Conservation (phyloP, 2,888 invertebrate genomes). For the Campaea margaritaria region DNA sequence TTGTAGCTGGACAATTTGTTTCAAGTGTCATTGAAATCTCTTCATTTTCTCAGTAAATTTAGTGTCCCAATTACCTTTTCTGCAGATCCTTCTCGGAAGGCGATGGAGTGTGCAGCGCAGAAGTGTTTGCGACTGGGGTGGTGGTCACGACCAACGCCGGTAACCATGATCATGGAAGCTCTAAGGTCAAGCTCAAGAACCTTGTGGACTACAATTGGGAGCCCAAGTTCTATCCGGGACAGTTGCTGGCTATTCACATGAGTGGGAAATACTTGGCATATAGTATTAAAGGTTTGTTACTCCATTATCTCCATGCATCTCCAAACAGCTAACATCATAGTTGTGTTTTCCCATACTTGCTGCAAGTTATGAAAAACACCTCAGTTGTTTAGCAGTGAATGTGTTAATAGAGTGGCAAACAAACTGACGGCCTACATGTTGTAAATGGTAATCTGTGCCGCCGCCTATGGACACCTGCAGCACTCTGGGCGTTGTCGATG, state of each 20-base stretch:
- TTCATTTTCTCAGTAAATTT: neutral
- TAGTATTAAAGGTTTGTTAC: constrained; percentile 91
- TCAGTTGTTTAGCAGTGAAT: no score
- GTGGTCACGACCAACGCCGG: constrained; percentile 89
- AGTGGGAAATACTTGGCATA: constrained; percentile 95
- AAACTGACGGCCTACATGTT: no score
- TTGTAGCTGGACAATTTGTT: neutral
- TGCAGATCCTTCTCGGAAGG: constrained; percentile 85
- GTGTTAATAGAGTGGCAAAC: no score
- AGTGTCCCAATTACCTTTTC: constrained; percentile 9
- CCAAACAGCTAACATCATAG: no score
- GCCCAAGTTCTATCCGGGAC: constrained; percentile 93
- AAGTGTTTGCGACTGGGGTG: constrained; percentile 87
- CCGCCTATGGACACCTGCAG: no score
- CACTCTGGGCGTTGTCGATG: no score
- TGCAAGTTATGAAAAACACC: no score
- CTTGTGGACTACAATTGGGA: constrained; percentile 98
- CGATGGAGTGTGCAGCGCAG: constrained; percentile 85
- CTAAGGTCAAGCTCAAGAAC: constrained; percentile 95
- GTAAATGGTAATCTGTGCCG: no score
- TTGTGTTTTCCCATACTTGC: no score
- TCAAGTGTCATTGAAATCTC: neutral
- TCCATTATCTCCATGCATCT: no score
- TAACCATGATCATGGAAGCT: constrained; percentile 92
- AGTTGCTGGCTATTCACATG: constrained; percentile 94